phyloP scores from a whole-genome alignment of 1,140 invertebrate species.

The Sarcophaga peregrina region DNA sequence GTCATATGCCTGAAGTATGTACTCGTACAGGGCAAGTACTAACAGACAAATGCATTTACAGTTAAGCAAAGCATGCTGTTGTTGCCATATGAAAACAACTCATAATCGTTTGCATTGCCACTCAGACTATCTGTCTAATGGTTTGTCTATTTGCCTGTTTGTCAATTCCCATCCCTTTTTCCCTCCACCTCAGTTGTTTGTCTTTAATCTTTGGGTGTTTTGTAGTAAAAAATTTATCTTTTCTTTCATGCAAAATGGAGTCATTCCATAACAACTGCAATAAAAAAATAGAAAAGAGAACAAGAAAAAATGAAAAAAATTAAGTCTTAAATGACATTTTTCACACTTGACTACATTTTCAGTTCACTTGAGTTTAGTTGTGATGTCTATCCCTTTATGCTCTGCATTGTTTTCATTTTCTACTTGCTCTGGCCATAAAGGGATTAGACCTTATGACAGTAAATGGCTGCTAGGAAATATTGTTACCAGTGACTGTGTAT shows the following conservation, averaged over 20 bases:
- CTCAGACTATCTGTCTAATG: too few relatives aligned
- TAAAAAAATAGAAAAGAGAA: too few relatives aligned
- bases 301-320: background rate
- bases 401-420: background rate
- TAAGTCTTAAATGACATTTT: slow-evolving; percentile 13
- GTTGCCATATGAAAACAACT: too few relatives aligned
- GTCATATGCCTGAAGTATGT: too few relatives aligned
- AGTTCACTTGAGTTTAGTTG: background rate
- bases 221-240: background rate
- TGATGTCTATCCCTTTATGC: background rate
- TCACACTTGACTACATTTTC: slow-evolving; percentile 13
- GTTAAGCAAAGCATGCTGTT: too few relatives aligned
- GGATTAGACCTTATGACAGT: background rate
- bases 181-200: background rate
- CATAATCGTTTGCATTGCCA: too few relatives aligned
- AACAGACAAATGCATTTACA: too few relatives aligned
- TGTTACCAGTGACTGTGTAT: too few relatives aligned
- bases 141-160: background rate
- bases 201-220: background rate
- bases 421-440: slow-evolving; percentile 7
- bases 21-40: too few relatives aligned
- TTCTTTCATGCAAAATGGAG: background rate
- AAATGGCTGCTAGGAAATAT: too few relatives aligned
- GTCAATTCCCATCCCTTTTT: background rate
- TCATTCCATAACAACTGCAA: too few relatives aligned